Conservation (phyloP, 1,140 invertebrate species). For the Drosophila albomicans region DNA sequence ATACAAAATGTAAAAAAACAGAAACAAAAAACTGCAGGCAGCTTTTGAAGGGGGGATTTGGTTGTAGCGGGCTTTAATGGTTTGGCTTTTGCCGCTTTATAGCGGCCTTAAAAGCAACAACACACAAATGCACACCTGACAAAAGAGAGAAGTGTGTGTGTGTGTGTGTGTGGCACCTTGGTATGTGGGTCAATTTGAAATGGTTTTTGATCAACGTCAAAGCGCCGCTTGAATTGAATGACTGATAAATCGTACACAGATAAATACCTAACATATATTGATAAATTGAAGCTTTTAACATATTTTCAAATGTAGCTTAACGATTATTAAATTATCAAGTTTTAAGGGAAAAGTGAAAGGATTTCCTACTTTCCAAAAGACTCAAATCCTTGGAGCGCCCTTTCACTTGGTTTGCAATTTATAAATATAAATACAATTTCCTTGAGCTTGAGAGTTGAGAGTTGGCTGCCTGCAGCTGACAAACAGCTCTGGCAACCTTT, state of each 20-base stretch:
- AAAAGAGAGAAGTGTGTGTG: slow-evolving; percentile 13
- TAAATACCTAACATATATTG: slow-evolving; percentile 1
- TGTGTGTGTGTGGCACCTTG: slow-evolving; percentile 68
- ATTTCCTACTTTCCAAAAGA: slow-evolving; percentile 8
- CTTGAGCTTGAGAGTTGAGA: slow-evolving; percentile 5
- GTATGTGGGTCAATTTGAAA: slow-evolving; percentile 79
- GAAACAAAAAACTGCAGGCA: slow-evolving; percentile 58
- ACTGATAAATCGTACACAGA: slow-evolving; percentile 30
- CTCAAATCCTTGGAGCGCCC: slow-evolving; percentile 21
- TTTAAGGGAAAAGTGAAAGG: slow-evolving; percentile 20
- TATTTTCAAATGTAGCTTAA: slow-evolving; percentile 1
- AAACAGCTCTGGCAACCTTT: slow-evolving; percentile 12
- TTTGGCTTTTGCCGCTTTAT: slow-evolving; percentile 44
- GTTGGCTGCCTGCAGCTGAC: background rate
- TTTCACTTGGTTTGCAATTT: slow-evolving; percentile 22
- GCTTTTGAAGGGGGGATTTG: slow-evolving; percentile 36
- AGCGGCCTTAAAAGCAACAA: slow-evolving; percentile 65
- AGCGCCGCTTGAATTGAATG: slow-evolving; percentile 42
- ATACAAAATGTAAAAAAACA: slow-evolving; percentile 22
- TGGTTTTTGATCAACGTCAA: slow-evolving; percentile 71
- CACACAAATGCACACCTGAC: slow-evolving; percentile 60
- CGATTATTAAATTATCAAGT: background rate
- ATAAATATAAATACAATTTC: slow-evolving; percentile 29
- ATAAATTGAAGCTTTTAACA: slow-evolving; percentile 14
- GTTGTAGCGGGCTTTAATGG: slow-evolving; percentile 55